Evolutionary conservation across 2,113 vertebrate genomes (phyloP), one percentile per base, ranked within the genome.

Genomic region (Mastomys coucha): DNA sequence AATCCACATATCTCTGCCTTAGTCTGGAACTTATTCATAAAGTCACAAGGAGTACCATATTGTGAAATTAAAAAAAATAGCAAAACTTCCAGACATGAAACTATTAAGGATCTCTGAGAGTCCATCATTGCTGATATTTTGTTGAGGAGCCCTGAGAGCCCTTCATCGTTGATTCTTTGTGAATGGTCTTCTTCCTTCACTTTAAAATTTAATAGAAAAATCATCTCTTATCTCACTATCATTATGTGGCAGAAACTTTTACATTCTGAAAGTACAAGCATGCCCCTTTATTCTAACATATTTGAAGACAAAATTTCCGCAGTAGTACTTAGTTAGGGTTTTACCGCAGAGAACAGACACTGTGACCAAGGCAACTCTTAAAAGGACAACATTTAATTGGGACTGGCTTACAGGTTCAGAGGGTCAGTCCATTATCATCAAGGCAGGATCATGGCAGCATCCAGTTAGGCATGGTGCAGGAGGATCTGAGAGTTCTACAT

Each of bases 41-140:
- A 20, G 33, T 65, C 91, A 89, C 14, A 75, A 88, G 9, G 13
- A 67, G 0, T 67, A 67, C 7, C 81, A 45, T 5, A 45, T 77
- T 26, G 2, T 97, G 28, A 93, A 91, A 91, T 76, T 85, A 16
- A 58, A 58, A 58, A 58, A 88, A 91, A 76, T 63, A 95, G 60
- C 81, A 33, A 9, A 92, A 91, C 12, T 85, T 80, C 1, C 9
- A 94, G 56, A 26, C 4, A 84, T 91, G 80, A 94, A 85, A 20
- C 80, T 88, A 28, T 75, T 36, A 89, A 53, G 22, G 60, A 28
- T 24, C 69, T 16, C 36, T 89, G 88, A 78, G 19, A 90, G 5
- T 87, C 82, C 45, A 73, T 67, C n/a, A 16, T 19, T 11, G 6
- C 24, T 72, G 91, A 39, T 73, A 45, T 67, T 77, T 67, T 67